These are phyloP conservation scores for Mesocricetus auratus DNA, from an alignment of 2,113 vertebrate species.

Conservation along the genomic window DNA sequence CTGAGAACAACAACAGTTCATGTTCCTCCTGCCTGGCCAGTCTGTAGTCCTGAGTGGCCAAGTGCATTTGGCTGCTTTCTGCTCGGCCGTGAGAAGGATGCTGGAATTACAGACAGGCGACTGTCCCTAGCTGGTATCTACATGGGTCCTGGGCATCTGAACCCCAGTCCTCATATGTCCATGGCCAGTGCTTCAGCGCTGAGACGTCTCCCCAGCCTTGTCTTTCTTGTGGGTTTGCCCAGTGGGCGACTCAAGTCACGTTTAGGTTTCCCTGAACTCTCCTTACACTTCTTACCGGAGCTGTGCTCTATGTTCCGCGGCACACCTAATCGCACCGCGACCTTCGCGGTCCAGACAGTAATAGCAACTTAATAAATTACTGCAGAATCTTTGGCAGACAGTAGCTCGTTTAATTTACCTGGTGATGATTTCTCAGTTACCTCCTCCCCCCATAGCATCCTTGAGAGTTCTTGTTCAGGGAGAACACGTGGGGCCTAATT, in stretches of 20 bases:
- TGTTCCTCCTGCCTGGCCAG: background rate
- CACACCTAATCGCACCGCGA: fast-evolving
- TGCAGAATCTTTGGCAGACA: background rate
- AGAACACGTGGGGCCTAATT: background rate
- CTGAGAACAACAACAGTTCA: background rate
- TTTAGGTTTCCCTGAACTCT: background rate
- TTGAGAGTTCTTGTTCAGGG: background rate
- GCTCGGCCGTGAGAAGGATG: background rate
- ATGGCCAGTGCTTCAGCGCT: background rate
- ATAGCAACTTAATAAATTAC: background rate
- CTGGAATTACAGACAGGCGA: background rate
- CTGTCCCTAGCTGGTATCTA: background rate
- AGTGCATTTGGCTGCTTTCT: background rate
- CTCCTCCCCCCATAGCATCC: fast-evolving
- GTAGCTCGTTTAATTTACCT: background rate
- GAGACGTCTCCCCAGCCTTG: background rate
- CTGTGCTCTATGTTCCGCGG: background rate
- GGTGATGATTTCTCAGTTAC: background rate
- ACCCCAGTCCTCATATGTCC: background rate
- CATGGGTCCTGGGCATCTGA: background rate
- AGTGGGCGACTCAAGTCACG: no score
- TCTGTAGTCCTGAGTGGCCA: background rate
- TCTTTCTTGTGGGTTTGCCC: background rate
- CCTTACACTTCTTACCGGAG: no score
- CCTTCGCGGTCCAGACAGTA: background rate